Evolutionary conservation across 2,113 vertebrate genomes (phyloP).

Genomic region (Dinomys branickii): DNA sequence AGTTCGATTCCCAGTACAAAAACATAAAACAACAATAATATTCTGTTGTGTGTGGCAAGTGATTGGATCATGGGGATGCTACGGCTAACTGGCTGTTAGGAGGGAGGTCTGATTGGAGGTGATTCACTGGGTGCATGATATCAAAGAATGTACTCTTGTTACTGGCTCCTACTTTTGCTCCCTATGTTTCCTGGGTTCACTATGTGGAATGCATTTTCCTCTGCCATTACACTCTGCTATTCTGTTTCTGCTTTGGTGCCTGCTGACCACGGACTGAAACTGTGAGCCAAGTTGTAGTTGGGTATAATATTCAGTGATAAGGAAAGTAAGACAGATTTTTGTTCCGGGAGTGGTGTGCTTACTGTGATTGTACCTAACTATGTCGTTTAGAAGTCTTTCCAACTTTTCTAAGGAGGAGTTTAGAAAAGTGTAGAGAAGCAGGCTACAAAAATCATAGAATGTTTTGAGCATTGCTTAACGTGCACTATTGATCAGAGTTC

Average conservation of each 20-base stretch:
- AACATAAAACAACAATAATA: too few relatives aligned
- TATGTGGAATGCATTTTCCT: neutral
- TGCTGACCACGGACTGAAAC: neutral
- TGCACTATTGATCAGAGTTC: neutral
- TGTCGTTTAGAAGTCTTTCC: neutral
- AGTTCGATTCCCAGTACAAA: too few relatives aligned
- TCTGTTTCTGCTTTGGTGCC: neutral
- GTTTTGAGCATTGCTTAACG: neutral
- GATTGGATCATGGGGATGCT: neutral
- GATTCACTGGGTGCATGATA: neutral
- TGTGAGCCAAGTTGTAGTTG: neutral
- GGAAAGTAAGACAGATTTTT: neutral
- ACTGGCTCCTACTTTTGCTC: neutral
- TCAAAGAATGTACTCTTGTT: neutral
- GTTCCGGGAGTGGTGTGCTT: neutral
- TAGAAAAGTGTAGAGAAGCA: neutral
- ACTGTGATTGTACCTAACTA: neutral
- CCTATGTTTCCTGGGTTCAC: neutral
- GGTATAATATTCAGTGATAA: neutral
- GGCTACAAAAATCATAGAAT: neutral
- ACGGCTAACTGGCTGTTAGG: neutral
- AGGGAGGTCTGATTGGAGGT: neutral
- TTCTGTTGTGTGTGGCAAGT: neutral
- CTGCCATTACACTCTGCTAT: neutral
- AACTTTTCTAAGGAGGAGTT: neutral